Base-by-base conservation (phyloP, 2,888 invertebrate species). In the Dicranocentrus wangi region DNA sequence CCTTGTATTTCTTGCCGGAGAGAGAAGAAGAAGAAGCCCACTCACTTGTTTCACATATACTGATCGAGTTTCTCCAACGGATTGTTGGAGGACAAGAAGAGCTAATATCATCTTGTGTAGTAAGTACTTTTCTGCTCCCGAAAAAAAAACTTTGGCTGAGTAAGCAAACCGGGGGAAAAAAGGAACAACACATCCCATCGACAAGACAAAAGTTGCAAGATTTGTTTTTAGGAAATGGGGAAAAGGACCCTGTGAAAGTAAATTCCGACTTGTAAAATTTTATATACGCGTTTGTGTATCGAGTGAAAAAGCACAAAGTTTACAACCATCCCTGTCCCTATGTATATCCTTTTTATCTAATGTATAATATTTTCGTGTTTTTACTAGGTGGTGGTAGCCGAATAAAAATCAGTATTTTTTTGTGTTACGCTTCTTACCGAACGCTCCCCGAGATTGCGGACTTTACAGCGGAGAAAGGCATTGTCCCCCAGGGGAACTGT, bases 401-500 rank as follows among this genome's bases (percentile, higher is more conserved):
- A n/a, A n/a, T n/a, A n/a, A n/a, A n/a, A n/a, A n/a, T n/a, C n/a
- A n/a, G n/a, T n/a, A n/a, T n/a, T n/a, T 43, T 43, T 13, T 43
- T 43, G 43, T n/a, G n/a, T n/a, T n/a, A n/a, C n/a, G n/a, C 77
- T 70, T 82, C 91, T 90, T 87, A 93, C 93, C 87, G 93, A 93
- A 88, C 94, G 90, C 88, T 94, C 94, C 86, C 92, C 93, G 85
- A 93, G 91, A 89, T 92, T 91, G 81, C 93, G 91, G 88, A 94
- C 94, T 88, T 93, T 92, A 89, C 95, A 95, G 89, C 94, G 94
- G 87, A 94, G 91, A 90, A 93, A 94, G 85, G 94, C 94, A 61
- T 93, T 92, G 77, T 93, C 92, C 68, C 94, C 94, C 83, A 94
- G 91, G 89, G 94, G 94, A 86, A 92, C 94, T 61, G 93, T 92